Conservation (phyloP, 2,797 vertebrate genomes). For the Falco biarmicus region DNA sequence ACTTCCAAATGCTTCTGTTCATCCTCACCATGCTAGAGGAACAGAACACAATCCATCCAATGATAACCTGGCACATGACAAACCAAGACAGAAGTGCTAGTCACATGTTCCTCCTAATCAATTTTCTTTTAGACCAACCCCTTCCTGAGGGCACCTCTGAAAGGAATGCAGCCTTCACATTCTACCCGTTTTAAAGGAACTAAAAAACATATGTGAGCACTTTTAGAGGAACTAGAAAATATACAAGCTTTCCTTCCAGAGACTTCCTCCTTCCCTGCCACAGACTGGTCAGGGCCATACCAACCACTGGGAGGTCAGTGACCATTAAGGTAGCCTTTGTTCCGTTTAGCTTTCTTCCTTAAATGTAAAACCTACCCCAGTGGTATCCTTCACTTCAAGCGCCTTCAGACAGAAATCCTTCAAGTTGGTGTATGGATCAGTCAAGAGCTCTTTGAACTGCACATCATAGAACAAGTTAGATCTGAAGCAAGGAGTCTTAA, state of each 20-base stretch:
- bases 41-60: not conserved
- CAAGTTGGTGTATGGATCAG: slow-evolving; percentile 84
- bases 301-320: not conserved
- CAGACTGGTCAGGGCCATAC: not conserved
- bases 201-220: not conserved
- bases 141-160: not conserved
- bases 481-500: slow-evolving; percentile 91
- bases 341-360: not conserved
- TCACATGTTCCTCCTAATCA: not conserved
- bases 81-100: not conserved
- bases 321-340: not conserved
- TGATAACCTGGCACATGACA: not conserved
- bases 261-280: not conserved
- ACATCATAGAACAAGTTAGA: slow-evolving; percentile 94
- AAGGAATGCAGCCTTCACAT: not conserved
- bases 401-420: slow-evolving; percentile 87
- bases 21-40: not conserved
- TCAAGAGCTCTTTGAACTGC: slow-evolving; percentile 89
- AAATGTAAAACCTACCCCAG: slow-evolving; percentile 79
- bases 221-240: not conserved
- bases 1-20: not conserved
- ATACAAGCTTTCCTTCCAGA: not conserved
- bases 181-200: not conserved
- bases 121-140: not conserved
- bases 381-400: slow-evolving; percentile 72